These are phyloP conservation scores for Papilio xuthus DNA, from an alignment of 1,140 invertebrate species.

Conservation along the genomic window DNA sequence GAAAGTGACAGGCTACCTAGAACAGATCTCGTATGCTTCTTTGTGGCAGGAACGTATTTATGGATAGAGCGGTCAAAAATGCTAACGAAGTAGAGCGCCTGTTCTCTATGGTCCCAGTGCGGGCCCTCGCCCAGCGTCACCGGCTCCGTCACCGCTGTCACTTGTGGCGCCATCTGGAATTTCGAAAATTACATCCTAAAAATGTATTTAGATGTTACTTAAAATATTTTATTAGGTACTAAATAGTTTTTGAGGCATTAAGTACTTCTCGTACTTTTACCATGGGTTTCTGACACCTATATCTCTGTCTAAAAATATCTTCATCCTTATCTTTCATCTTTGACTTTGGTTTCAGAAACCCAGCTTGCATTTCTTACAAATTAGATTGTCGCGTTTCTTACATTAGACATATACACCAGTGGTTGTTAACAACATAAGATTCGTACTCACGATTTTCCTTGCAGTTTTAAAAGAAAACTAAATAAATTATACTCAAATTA, in stretches of 20 bases:
- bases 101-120: slow-evolving; percentile 83
- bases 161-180: slow-evolving; percentile 62
- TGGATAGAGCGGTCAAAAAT: slow-evolving; percentile 81
- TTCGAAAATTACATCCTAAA: not conserved
- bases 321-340: no score
- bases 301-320: no score
- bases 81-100: slow-evolving; percentile 84
- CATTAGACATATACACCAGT: not conserved
- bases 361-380: no score
- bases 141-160: slow-evolving; percentile 67
- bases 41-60: slow-evolving; percentile 79
- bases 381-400: no score
- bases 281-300: no score
- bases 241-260: no score
- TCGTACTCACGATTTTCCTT: not conserved
- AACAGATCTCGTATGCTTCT: slow-evolving; percentile 68
- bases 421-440: not conserved
- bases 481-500: not conserved
- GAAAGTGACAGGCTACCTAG: slow-evolving; percentile 57
- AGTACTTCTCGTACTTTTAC: no score
- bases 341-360: no score
- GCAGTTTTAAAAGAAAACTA: not conserved
- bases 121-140: slow-evolving; percentile 83
- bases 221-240: no score
- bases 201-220: no score